Conservation (phyloP, 1,140 invertebrate species). For the Myzus persicae region DNA sequence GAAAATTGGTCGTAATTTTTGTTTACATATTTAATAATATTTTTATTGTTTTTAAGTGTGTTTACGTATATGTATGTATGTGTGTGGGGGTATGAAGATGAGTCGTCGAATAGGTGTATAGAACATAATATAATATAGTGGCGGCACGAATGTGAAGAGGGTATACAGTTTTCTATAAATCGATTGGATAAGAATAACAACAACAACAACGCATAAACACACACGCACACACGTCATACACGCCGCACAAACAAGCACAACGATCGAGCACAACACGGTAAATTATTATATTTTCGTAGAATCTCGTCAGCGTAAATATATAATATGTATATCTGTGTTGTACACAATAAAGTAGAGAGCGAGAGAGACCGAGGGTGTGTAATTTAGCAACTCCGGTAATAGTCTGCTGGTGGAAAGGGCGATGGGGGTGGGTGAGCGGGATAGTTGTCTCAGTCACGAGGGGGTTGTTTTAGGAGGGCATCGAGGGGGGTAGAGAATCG, state of each 20-base stretch:
- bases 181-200: constrained; percentile 12
- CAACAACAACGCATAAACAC: not conserved
- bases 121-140: not conserved
- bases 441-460: not conserved
- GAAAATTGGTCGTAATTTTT: constrained; percentile 37
- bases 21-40: not conserved
- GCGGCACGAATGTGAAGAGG: not conserved
- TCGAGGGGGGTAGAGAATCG: not conserved
- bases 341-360: not conserved
- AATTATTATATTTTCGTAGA: not conserved
- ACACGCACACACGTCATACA: too few relatives aligned
- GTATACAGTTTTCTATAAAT: constrained; percentile 15
- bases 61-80: not conserved
- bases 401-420: not conserved
- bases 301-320: not conserved
- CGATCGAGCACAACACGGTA: not conserved
- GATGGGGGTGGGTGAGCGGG: too few relatives aligned
- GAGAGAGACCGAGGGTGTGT: not conserved
- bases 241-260: not conserved
- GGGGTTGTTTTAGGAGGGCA: not conserved
- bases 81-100: too few relatives aligned
- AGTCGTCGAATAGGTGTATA: too few relatives aligned
- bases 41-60: not conserved
- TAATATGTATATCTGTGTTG: not conserved
- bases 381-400: not conserved